Percentiles rank a stretch among this genome's conserved stretches.
These are phyloP conservation scores for Lophura nycthemera DNA, from an alignment of 2,113 vertebrate species.

Conservation along the genomic window DNA sequence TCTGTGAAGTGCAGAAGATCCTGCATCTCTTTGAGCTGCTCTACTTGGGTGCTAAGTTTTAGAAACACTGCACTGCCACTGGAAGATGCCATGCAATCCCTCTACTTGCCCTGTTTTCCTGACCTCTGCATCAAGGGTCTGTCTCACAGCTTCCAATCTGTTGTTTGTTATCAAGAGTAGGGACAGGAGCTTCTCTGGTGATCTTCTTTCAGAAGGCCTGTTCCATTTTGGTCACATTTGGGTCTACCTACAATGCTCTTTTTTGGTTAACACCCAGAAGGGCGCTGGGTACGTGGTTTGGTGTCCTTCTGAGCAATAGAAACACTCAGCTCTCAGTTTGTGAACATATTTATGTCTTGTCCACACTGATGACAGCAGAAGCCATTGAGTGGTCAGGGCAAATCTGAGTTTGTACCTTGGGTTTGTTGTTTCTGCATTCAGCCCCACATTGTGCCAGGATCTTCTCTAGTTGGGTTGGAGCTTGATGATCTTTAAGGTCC, in stretches of 20 bases:
- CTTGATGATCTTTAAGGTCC: no score
- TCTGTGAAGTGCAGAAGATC: not conserved
- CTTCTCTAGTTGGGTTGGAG: not conserved
- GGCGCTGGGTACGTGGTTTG: not conserved
- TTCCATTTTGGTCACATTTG: not conserved
- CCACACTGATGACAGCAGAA: not conserved
- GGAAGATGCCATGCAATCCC: not conserved
- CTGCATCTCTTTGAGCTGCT: not conserved
- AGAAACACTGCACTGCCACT: fast-evolving
- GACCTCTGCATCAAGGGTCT: not conserved
- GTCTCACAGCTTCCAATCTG: not conserved
- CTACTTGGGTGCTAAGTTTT: not conserved
- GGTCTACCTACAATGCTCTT: not conserved
- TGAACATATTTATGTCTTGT: not conserved
- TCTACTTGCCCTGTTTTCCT: not conserved
- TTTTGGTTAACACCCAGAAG: not conserved
- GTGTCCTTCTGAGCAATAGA: not conserved
- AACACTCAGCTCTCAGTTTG: not conserved
- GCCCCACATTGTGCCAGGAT: not conserved
- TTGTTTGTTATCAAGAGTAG: not conserved
- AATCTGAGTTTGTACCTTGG: not conserved
- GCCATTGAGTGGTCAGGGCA: not conserved
- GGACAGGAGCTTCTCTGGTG: not conserved
- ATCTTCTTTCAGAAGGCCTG: not conserved
- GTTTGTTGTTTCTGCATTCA: no score